Conservation (phyloP, 2,113 vertebrate species). For the Poeciliopsis occidentalis region DNA sequence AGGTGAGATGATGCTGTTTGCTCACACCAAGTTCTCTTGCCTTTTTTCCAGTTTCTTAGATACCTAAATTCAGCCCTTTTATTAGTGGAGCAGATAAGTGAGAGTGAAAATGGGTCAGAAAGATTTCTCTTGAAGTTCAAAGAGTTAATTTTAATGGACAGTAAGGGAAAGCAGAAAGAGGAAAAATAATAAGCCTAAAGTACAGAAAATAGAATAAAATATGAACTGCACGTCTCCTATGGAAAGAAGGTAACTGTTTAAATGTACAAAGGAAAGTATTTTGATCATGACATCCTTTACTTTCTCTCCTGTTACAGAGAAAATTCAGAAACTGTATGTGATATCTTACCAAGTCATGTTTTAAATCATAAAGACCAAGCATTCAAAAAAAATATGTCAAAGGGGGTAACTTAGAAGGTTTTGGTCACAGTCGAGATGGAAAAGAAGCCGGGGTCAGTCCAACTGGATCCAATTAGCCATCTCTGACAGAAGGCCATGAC, state of each 20-base stretch:
- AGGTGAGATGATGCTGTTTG: constrained; percentile 59
- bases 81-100: constrained; percentile 20
- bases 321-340: no score
- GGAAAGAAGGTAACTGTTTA: no score
- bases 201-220: no score
- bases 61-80: constrained; percentile 48
- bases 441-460: constrained; percentile 65
- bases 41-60: constrained; percentile 40
- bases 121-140: constrained; percentile 47
- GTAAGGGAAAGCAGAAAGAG: constrained; percentile 8
- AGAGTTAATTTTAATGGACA: constrained; percentile 43
- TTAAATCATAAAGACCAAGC: constrained; percentile 7
- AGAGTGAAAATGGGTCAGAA: constrained; percentile 40
- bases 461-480: constrained; percentile 74
- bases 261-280: no score
- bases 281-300: no score
- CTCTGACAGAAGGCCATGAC: constrained; percentile 57
- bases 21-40: constrained; percentile 41
- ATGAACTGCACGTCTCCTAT: no score
- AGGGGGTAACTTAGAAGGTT: constrained; percentile 41
- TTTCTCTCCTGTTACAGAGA: no score
- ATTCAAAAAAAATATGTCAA: constrained; percentile 66
- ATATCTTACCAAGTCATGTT: no score
- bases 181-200: constrained; percentile 20
- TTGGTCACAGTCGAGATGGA: constrained; percentile 56